Base-by-base conservation (phyloP, 2,113 vertebrate genomes). In the Numenius arquata region DNA sequence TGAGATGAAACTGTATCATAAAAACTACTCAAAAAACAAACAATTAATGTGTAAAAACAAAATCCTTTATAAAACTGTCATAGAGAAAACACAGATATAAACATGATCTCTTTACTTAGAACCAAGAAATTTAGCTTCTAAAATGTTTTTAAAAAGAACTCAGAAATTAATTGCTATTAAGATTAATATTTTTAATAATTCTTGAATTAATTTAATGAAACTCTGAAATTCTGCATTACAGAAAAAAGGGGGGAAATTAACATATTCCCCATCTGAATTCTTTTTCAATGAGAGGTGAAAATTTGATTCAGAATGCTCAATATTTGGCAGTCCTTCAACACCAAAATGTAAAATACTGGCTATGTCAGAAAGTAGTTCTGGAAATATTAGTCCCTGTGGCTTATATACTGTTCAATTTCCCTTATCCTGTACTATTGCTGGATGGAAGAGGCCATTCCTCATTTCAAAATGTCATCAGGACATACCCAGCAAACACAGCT, bases 1-100 rank as follows among this genome's bases (percentile, higher is more conserved):
- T 96, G 93, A 94, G 86, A 97, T 95, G 94, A 97, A 97, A 96
- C 61, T 77, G 40, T 96, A 88, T 81, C 93, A 94, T 86, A 97
- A 96, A 96, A 97, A 65, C 55, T 92, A 95, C 95, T 97, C 61
- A 16, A 61, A 83, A 85, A 53, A 11, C 36, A 52, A 90, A 79
- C 82, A 96, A 94, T 83, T 95, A 96, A 95, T 95, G 63, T 95
- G 59, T 68, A 90, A 89, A 96, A 93, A 12, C 40, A 74, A 88
- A 85, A 92, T 75, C 53, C 22, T 95, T 93, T 82, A 45, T 71
- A 74, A 66, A 72, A 86, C 75, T 95, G 45, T 88, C 75, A 86
- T 89, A 86, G 77, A 97, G 55, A 92, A 95, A 92, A 83, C 38
- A 45, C n/a, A 67, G 43, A 86, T 62, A 74, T 32, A 65, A 56